These are phyloP conservation scores for Perca fluviatilis DNA, from an alignment of 2,113 vertebrate genomes.

Conservation along the genomic window DNA sequence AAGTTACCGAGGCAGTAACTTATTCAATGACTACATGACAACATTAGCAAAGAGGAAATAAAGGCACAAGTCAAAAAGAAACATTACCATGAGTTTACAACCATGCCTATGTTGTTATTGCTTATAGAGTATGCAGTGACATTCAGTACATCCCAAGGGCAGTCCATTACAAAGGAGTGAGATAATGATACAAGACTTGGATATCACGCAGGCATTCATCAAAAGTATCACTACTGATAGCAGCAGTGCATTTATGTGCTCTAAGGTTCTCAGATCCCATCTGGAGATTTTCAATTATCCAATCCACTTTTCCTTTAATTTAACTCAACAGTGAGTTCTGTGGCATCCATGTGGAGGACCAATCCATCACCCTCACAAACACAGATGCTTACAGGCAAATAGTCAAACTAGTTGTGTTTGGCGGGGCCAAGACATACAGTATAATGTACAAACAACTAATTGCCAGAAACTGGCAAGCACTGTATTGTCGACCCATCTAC, in stretches of 20 bases:
- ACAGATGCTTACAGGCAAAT: conserved; percentile 34
- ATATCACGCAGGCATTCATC: conserved; percentile 37
- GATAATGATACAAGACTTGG: conserved; percentile 22
- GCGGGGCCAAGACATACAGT: conserved; percentile 4
- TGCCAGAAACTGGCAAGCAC: conserved; percentile 27
- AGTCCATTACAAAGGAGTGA: conserved; percentile 28
- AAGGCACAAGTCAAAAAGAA: conserved; percentile 7
- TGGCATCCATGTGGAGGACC: conserved; percentile 30
- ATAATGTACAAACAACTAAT: conserved; percentile 38
- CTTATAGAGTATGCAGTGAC: conserved; percentile 12
- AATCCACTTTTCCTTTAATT: conserved; percentile 45
- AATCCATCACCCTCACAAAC: conserved; percentile 51
- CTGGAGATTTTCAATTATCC: conserved; percentile 54
- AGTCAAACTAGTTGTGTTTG: conserved; percentile 25
- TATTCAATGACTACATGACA: background rate
- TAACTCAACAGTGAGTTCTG: conserved; percentile 29
- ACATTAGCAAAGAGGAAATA: conserved; percentile 3
- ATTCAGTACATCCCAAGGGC: conserved; percentile 13
- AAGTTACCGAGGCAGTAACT: background rate
- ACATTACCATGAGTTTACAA: conserved; percentile 17
- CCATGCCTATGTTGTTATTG: conserved; percentile 35
- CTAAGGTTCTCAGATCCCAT: conserved; percentile 52
- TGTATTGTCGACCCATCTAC: conserved; percentile 18
- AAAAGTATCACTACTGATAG: conserved; percentile 29
- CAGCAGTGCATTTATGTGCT: conserved; percentile 36